Evolutionary conservation across 2,888 invertebrate genomes (phyloP), one percentile per base, ranked within the genome.

Genomic region (Drosophila flavopinicola): DNA sequence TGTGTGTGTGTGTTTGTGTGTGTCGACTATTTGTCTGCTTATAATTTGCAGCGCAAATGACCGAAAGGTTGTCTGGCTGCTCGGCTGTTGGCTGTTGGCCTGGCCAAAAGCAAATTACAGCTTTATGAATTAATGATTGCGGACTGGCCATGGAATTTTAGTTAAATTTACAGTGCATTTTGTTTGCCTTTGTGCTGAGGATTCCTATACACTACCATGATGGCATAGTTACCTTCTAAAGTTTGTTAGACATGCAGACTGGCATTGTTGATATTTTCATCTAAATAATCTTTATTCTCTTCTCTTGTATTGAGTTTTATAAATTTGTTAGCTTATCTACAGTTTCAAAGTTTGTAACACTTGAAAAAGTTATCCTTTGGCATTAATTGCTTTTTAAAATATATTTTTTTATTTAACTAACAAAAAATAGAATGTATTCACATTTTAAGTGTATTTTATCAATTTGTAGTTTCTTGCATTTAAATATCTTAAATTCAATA

Each of bases 41-140:
- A 65, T 75, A 65, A 71, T 65, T 70, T 71, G 58, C 49, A 63
- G 64, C 44, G 56, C 54, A 83, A 82, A 85, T 85, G 78, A 78
- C 66, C 85, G 61, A 68, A 65, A 71, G 75, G 45, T 63, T 65
- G 60, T 78, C 57, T 66, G 67, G 11, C 54, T 41, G 47, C 15
- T 33, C 17, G 32, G 25, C 52, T 61, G 61, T 60, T 52, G 32
- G 52, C 59, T 61, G 61, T 60, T 52, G 32, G 52, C 59, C 48
- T 59, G 52, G 57, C 42, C 63, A 61, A 78, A 74, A 68, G 60
- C 67, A 84, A 86, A 84, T 82, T 71, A 83, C 56, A 60, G 61
- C 70, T 59, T 80, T 71, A 69, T 84, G 70, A 86, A 86, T 84
- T 80, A 84, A 80, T 80, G 72, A 86, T 68, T 65, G 37, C 47